These are phyloP conservation scores for Callyntrura guangdongensis DNA, from an alignment of 2,888 invertebrate species.

Conservation along the genomic window DNA sequence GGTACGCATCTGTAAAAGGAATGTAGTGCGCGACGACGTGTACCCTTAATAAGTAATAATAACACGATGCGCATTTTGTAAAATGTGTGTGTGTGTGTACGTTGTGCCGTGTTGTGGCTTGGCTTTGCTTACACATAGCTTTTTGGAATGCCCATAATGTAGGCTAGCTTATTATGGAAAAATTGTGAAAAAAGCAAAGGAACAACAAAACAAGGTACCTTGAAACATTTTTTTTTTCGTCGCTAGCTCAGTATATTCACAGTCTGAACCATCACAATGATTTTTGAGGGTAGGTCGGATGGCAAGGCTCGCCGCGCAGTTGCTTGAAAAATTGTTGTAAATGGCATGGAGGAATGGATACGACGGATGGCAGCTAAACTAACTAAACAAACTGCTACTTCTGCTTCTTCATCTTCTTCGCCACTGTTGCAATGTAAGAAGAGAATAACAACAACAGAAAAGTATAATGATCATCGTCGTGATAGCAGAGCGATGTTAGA, in stretches of 20 bases:
- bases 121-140: too few species aligned
- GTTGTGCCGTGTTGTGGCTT: neutral
- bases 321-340: constrained; percentile 53
- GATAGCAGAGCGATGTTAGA: neutral
- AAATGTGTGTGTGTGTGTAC: neutral
- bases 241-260: neutral
- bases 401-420: constrained; percentile 46
- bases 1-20: neutral
- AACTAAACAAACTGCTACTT: constrained; percentile 23
- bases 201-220: constrained; percentile 68
- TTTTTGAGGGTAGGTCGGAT: constrained; percentile 76
- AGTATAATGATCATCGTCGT: constrained; percentile 41
- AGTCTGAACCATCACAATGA: constrained; percentile 30
- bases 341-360: constrained; percentile 48
- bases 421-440: constrained; percentile 70
- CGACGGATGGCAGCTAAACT: constrained; percentile 44
- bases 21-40: neutral
- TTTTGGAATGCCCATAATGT: constrained; percentile 37
- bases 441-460: constrained; percentile 36
- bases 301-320: constrained; percentile 53
- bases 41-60: constrained; percentile 60
- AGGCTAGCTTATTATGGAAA: constrained; percentile 62
- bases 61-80: constrained; percentile 63
- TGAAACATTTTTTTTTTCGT: constrained; percentile 5
- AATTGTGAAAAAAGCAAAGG: constrained; percentile 61